Conservation (phyloP, 2,113 vertebrate genomes). For the Protomyctophum bolini region DNA sequence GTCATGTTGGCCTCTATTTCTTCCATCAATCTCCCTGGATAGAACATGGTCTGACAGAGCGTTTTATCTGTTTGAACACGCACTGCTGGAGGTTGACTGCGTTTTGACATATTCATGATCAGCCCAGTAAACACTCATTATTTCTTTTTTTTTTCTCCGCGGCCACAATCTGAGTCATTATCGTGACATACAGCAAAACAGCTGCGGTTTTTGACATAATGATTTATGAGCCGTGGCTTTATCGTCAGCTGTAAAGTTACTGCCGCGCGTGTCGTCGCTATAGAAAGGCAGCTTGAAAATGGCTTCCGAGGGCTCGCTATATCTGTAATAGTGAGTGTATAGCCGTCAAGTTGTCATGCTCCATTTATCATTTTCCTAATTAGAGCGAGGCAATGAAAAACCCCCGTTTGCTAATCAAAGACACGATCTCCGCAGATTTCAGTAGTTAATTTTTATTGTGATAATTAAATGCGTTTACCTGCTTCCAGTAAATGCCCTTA, state of each 20-base stretch:
- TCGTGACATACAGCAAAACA: constrained; percentile 53
- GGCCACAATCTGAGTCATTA: constrained; percentile 63
- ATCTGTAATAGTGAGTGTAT: constrained; percentile 39
- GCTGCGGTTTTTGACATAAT: constrained; percentile 54
- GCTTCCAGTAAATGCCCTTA: constrained; percentile 13
- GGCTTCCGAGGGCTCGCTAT: constrained; percentile 45
- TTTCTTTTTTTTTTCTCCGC: constrained; percentile 14
- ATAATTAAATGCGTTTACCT: constrained; percentile 54
- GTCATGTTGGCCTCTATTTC: constrained; percentile 26
- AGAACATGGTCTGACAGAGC: constrained; percentile 41
- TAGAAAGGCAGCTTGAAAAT: constrained; percentile 43
- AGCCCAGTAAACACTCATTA: constrained; percentile 41
- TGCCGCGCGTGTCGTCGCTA: constrained; percentile 45
- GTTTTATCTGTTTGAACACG: constrained; percentile 34
- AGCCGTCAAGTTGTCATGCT: constrained; percentile 54
- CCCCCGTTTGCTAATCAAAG: constrained; percentile 66
- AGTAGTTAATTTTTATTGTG: constrained; percentile 45
- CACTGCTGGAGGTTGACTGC: constrained; percentile 33
- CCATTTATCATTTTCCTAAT: constrained; percentile 65
- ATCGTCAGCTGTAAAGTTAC: constrained; percentile 66
- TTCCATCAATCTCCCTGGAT: constrained; percentile 15
- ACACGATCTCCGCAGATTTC: constrained; percentile 60
- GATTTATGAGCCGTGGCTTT: constrained; percentile 71
- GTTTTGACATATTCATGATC: constrained; percentile 52
- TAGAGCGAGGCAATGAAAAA: constrained; percentile 59